Conservation (phyloP, 2,888 invertebrate species). For the Odontomyia ornata region DNA sequence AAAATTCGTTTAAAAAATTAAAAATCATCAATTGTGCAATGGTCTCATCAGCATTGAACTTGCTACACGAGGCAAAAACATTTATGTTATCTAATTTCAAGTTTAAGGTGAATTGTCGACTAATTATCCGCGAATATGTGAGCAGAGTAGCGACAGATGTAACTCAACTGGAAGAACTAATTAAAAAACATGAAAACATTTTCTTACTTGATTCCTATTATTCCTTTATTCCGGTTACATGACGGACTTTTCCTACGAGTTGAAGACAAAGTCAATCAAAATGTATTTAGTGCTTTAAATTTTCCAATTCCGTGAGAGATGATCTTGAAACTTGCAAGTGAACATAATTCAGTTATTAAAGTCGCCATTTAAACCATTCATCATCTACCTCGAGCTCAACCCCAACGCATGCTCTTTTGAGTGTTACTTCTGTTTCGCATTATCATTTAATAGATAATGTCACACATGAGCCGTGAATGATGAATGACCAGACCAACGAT, state of each 20-base stretch:
- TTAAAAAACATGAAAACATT: slow-evolving; percentile 8
- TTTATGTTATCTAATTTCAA: slow-evolving; percentile 12
- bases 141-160: background rate
- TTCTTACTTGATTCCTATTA: background rate
- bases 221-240: slow-evolving; percentile 20
- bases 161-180: slow-evolving; percentile 7
- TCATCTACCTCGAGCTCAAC: slow-evolving; percentile 17
- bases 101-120: slow-evolving; percentile 30
- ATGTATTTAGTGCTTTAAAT: slow-evolving; percentile 27
- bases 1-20: background rate
- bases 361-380: slow-evolving; percentile 39
- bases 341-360: slow-evolving; percentile 42
- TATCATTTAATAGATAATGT: slow-evolving; percentile 29
- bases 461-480: background rate
- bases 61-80: background rate
- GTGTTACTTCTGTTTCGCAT: slow-evolving; percentile 6
- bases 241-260: background rate
- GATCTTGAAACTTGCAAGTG: slow-evolving; percentile 43
- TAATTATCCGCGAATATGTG: slow-evolving; percentile 12
- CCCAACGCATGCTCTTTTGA: slow-evolving; percentile 37
- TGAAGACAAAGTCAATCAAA: background rate
- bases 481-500: background rate
- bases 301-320: slow-evolving; percentile 38
- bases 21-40: background rate
- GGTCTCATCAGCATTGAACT: background rate